A percentile compares a stretch with the other conserved stretches of the same genome.
These are phyloP conservation scores for Actenoides hombroni DNA, from an alignment of 2,113 vertebrate genomes.

Conservation along the genomic window DNA sequence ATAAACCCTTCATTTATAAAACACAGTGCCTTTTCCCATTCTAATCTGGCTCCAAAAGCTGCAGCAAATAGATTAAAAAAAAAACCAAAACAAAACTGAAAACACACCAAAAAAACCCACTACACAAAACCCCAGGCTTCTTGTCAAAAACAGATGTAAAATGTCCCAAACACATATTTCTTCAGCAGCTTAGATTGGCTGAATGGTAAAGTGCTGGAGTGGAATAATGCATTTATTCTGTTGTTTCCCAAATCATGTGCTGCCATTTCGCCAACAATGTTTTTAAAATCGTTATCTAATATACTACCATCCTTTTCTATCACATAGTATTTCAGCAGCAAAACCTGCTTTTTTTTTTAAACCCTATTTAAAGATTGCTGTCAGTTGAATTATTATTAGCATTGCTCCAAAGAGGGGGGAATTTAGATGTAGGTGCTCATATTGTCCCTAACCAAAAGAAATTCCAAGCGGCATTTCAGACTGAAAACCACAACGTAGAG, in stretches of 20 bases:
- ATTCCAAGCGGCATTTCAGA: not conserved
- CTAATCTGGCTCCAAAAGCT: not conserved
- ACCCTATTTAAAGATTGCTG: not conserved
- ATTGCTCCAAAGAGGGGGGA: not conserved
- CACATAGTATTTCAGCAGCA: not conserved
- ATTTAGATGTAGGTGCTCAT: not conserved
- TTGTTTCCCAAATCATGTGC: constrained; percentile 55
- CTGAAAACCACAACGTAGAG: not conserved
- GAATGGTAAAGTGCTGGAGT: constrained; percentile 17
- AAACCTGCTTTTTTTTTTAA: not conserved
- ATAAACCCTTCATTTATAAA: not conserved
- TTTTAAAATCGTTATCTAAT: not conserved
- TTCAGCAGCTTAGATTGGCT: constrained; percentile 62
- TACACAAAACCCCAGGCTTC: constrained; percentile 43
- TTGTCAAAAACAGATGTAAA: constrained; percentile 79
- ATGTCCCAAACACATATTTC: constrained; percentile 70
- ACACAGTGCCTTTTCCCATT: not conserved
- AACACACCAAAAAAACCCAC: not conserved
- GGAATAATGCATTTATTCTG: constrained; percentile 62
- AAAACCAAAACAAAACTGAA: not conserved
- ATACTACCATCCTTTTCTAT: not conserved
- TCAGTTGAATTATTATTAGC: not conserved
- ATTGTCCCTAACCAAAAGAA: not conserved
- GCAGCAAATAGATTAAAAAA: not conserved
- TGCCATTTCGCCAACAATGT: constrained; percentile 25